phyloP scores from a whole-genome alignment of 1,140 invertebrate genomes.

The Micrasema minimum region DNA sequence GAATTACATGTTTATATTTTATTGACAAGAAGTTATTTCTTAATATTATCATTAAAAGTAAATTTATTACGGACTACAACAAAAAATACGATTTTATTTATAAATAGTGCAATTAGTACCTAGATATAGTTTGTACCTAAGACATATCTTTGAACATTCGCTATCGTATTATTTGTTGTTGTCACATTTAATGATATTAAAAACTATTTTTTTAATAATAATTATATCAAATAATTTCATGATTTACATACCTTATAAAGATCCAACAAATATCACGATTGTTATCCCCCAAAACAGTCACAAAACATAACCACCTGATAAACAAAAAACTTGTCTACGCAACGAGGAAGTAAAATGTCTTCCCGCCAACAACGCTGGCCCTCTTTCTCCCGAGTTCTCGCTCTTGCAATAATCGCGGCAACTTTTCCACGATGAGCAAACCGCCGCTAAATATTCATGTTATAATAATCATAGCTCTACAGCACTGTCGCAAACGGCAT shows the following conservation, averaged over 20 bases:
- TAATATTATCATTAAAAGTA: too few species aligned
- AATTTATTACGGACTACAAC: too few species aligned
- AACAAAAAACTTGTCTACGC: slow-evolving; percentile 22
- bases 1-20: too few species aligned
- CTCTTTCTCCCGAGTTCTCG: slow-evolving; percentile 18
- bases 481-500: slow-evolving; percentile 36
- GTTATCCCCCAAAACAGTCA: slow-evolving; percentile 33
- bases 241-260: slow-evolving; percentile 25
- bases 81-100: too few species aligned
- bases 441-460: slow-evolving; percentile 35
- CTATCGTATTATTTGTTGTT: too few species aligned
- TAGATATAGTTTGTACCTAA: too few species aligned
- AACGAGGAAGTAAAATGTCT: slow-evolving; percentile 28
- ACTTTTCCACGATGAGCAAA: slow-evolving; percentile 29
- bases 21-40: too few species aligned
- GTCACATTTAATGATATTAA: too few species aligned
- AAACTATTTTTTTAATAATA: too few species aligned
- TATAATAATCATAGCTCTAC: slow-evolving; percentile 31
- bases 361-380: slow-evolving; percentile 10
- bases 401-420: slow-evolving; percentile 14
- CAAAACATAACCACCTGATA: slow-evolving; percentile 38
- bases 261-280: slow-evolving; percentile 18
- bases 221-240: too few species aligned
- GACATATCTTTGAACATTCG: too few species aligned
- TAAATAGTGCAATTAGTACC: too few species aligned